These are phyloP conservation scores for Bombus turneri DNA, from an alignment of 1,140 invertebrate genomes.

Conservation along the genomic window DNA sequence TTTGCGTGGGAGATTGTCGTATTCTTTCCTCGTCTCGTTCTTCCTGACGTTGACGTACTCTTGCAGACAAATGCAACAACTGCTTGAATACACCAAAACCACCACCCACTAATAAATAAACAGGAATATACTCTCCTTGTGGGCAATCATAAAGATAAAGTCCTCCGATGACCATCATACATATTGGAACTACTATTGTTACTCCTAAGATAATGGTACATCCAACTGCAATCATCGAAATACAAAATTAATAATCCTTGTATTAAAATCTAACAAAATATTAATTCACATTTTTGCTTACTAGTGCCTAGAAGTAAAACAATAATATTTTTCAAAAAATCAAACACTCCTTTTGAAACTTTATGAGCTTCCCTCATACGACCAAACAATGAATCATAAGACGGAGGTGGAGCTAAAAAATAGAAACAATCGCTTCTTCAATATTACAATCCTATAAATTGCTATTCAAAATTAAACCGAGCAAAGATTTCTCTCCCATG, in stretches of 20 bases:
- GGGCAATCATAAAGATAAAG: slow-evolving; percentile 87
- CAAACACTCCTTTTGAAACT: slow-evolving; percentile 84
- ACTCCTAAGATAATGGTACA: slow-evolving; percentile 86
- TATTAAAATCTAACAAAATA: background rate
- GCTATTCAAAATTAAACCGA: background rate
- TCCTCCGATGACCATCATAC: slow-evolving; percentile 87
- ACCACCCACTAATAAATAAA: slow-evolving; percentile 88
- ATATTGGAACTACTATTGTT: slow-evolving; percentile 85
- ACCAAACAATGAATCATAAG: slow-evolving; percentile 87
- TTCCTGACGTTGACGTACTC: slow-evolving; percentile 81
- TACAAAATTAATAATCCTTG: background rate
- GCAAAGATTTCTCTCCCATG: background rate
- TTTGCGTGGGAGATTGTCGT: slow-evolving; percentile 84
- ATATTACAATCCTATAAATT: background rate
- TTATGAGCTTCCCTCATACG: slow-evolving; percentile 85
- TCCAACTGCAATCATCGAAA: slow-evolving; percentile 82
- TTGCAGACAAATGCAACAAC: slow-evolving; percentile 83
- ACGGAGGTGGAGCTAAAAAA: slow-evolving; percentile 85
- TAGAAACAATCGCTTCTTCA: slow-evolving; percentile 31
- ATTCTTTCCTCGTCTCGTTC: slow-evolving; percentile 83
- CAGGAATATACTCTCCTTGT: slow-evolving; percentile 87
- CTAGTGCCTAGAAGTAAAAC: slow-evolving; percentile 86
- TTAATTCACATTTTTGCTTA: slow-evolving; percentile 73
- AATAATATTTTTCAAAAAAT: slow-evolving; percentile 86
- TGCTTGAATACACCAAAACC: slow-evolving; percentile 85